Base-by-base conservation (phyloP, 2,113 vertebrate species). In the Sapayoa aenigma region DNA sequence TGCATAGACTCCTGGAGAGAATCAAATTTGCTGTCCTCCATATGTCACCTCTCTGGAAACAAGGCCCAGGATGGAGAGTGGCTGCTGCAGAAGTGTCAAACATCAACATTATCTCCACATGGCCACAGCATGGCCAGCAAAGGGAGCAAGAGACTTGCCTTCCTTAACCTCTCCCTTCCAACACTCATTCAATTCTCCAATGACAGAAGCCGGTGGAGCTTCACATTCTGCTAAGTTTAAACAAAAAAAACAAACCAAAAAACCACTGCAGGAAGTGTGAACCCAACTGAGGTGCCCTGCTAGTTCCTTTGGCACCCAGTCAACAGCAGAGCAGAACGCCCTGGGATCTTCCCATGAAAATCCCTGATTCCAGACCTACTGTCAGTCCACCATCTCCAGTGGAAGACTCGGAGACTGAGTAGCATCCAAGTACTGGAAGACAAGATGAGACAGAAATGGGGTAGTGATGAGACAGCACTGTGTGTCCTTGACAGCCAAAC, bases 61-160 rank as follows among this genome's bases (percentile, higher is more conserved):
- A 42, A 87, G 17, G 73, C 16, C 77, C 82, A 79, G 85, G 55
- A 6, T 12, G 25, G 91, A 95, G 95, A 96, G 91, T 37, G 85
- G 96, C 95, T 97, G 96, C 95, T 97, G 95, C 96, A 96, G 94
- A 96, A 87, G 33, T 12, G 17, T n/a, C 66, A 52, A 35, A 6
- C 12, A n/a, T 46, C 89, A 58, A 46, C 6, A 3, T 17, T 59
- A 30, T 37, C 41, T 44, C n/a, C 0, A 1, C 10, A 2, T 12
- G 39, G 75, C 66, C 69, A 69, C 73, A 22, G 23, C 0, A 1
- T 1, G 58, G 63, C 19, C 69, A 77, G 52, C 65, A 62, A 24
- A 62, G 17, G 42, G 13, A 67, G 68, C n/a, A 37, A 39, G 18
- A 65, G 25, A 25, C 49, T 15, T 25, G 6, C 31, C 31, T 60